Percentiles rank a stretch among this genome's conserved stretches.
These are phyloP conservation scores for Drosophila imparisetae DNA, from an alignment of 2,888 invertebrate genomes.

Conservation along the genomic window DNA sequence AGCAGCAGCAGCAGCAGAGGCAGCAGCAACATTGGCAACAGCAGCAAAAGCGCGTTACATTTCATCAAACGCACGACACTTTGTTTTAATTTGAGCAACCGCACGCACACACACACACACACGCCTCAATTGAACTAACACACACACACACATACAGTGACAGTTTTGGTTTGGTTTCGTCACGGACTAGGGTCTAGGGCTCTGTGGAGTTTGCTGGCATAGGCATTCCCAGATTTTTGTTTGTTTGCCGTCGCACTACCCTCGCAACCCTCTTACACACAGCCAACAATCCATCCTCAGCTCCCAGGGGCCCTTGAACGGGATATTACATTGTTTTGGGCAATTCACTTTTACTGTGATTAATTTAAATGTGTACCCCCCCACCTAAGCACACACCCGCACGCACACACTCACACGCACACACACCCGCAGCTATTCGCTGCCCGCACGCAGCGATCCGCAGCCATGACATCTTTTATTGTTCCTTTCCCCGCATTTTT, in stretches of 20 bases:
- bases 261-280: background rate
- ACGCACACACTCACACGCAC: conserved; percentile 7
- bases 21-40: conserved; percentile 36
- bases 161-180: conserved; percentile 74
- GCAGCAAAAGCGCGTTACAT: conserved; percentile 74
- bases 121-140: conserved; percentile 43
- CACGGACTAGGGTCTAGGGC: conserved; percentile 56
- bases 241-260: conserved; percentile 43
- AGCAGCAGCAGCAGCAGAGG: conserved; percentile 8
- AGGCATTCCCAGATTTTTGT: conserved; percentile 74
- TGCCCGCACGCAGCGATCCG: conserved; percentile 39
- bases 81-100: conserved; percentile 80
- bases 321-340: conserved; percentile 79
- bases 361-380: conserved; percentile 72
- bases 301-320: conserved; percentile 66
- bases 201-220: conserved; percentile 33
- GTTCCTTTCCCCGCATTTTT: conserved; percentile 22
- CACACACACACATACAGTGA: conserved; percentile 44
- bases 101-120: conserved; percentile 59
- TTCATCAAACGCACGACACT: conserved; percentile 81
- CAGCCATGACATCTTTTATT: conserved; percentile 39
- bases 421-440: conserved; percentile 14
- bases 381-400: background rate
- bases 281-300: conserved; percentile 3
- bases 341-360: conserved; percentile 80